A percentile compares a stretch with the other conserved stretches of the same genome.
These are phyloP conservation scores for Lethocerus indicus DNA, from an alignment of 1,140 invertebrate species.

Conservation along the genomic window DNA sequence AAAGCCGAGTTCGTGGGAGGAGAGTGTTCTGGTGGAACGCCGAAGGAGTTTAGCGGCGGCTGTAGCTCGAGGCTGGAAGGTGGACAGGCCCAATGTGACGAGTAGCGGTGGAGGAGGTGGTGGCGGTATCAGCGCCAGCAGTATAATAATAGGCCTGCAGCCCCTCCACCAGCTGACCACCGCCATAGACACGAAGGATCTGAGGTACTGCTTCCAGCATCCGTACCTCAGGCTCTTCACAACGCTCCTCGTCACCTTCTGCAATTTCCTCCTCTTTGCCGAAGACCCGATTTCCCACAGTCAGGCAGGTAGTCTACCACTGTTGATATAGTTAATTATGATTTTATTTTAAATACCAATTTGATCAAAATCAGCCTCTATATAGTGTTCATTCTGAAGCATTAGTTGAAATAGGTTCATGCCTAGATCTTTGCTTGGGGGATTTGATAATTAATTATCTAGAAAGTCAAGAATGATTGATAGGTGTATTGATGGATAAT, in stretches of 20 bases:
- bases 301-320: conserved; percentile 16
- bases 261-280: conserved; percentile 38
- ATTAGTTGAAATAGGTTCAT: not conserved
- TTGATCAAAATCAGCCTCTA: not conserved
- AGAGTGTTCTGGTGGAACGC: conserved; percentile 16
- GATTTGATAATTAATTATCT: not conserved
- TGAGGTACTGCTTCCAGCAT: conserved; percentile 36
- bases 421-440: not conserved
- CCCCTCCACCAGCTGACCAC: not conserved
- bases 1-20: conserved; percentile 18
- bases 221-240: conserved; percentile 32
- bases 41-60: conserved; percentile 13
- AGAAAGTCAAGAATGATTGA: too few relatives aligned
- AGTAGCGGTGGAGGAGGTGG: conserved; percentile 17
- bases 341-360: not conserved
- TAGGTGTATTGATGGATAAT: too few relatives aligned
- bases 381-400: conserved; percentile 1
- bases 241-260: conserved; percentile 35
- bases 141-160: too few relatives aligned
- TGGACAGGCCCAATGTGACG: conserved; percentile 12
- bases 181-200: conserved; percentile 27
- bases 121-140: conserved; percentile 19
- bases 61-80: conserved; percentile 4
- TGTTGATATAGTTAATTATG: not conserved
- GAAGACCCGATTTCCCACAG: conserved; percentile 40